Percentiles rank a stretch among this genome's conserved stretches.
Conservation (phyloP, 2,797 vertebrate species). For the Miichthys miiuy region DNA sequence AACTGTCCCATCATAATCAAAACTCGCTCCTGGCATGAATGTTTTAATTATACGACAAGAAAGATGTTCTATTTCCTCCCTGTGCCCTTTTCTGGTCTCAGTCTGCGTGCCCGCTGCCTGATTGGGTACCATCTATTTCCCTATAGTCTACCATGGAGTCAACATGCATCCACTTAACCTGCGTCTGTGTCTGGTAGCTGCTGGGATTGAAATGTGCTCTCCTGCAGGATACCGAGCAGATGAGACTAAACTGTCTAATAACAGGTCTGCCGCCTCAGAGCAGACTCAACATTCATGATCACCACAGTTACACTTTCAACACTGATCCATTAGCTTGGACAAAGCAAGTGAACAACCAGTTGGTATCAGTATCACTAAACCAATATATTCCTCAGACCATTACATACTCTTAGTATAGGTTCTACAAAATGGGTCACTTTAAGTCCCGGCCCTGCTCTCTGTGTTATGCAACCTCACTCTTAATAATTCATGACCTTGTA, state of each 20-base stretch:
- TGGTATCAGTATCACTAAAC: conserved; percentile 8
- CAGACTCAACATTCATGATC: conserved; percentile 48
- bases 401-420: conserved; percentile 17
- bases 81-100: conserved; percentile 54
- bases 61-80: conserved; percentile 64
- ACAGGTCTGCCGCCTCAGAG: conserved; percentile 50
- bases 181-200: conserved; percentile 49
- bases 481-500: conserved; percentile 48
- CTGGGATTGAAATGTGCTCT: conserved; percentile 53
- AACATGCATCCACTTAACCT: conserved; percentile 74
- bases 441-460: neutral
- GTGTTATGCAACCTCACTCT: conserved; percentile 19
- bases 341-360: conserved; percentile 12
- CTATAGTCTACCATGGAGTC: conserved; percentile 53
- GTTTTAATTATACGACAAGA: conserved; percentile 74
- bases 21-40: conserved; percentile 57
- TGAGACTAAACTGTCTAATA: conserved; percentile 47
- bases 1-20: conserved; percentile 68
- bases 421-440: conserved; percentile 39
- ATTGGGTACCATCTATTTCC: conserved; percentile 62
- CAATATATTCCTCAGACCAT: conserved; percentile 8
- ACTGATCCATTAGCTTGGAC: neutral
- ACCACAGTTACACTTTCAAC: conserved; percentile 28
- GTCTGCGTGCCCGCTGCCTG: conserved; percentile 36
- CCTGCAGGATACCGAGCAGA: conserved; percentile 53